phyloP scores from a whole-genome alignment of 1,140 invertebrate genomes.

The Brachionus koreanus region DNA sequence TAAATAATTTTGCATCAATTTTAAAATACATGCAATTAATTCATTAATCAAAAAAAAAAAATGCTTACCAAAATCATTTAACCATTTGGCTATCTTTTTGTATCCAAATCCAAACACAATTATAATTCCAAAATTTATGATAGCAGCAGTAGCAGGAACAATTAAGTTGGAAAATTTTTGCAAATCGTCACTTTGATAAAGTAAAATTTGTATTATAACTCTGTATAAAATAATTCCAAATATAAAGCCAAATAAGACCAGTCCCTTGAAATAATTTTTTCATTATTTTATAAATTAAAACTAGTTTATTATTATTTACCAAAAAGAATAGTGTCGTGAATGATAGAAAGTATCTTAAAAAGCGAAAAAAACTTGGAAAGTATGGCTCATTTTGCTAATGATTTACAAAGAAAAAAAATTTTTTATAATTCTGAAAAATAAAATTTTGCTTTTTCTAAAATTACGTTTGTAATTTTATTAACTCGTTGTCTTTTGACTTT shows the following conservation, averaged over 20 bases:
- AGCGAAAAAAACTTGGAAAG: constrained; percentile 48
- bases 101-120: neutral
- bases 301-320: neutral
- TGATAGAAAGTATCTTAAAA: constrained; percentile 50
- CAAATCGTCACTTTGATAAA: constrained; percentile 51
- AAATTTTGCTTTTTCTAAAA: neutral
- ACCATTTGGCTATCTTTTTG: neutral
- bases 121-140: constrained; percentile 16
- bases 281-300: neutral
- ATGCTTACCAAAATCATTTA: constrained; percentile 46
- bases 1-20: no score
- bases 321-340: constrained; percentile 45
- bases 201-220: constrained; percentile 68
- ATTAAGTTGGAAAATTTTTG: constrained; percentile 82
- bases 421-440: no score
- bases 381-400: constrained; percentile 50
- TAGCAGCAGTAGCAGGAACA: constrained; percentile 64
- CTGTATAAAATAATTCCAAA: constrained; percentile 86
- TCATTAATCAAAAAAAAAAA: no score
- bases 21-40: no score
- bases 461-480: constrained; percentile 34
- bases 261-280: constrained; percentile 66
- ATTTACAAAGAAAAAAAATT: neutral
- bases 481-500: neutral
- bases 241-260: constrained; percentile 75